phyloP scores from a whole-genome alignment of 2,888 invertebrate species.

The Sphinx pinastri region DNA sequence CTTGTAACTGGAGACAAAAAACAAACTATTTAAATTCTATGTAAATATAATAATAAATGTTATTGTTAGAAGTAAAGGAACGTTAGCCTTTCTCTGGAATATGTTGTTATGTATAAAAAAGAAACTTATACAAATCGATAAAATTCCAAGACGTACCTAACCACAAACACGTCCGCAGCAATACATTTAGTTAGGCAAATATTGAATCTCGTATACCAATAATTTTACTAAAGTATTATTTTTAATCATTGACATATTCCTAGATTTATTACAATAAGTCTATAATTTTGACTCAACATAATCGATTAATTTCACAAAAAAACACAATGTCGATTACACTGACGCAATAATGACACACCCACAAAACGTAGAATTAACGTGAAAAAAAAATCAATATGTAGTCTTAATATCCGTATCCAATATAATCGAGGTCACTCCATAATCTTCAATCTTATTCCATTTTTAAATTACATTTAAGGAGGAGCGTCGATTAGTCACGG shows the following conservation, averaged over 20 bases:
- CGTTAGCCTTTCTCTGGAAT: neutral
- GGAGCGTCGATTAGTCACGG: constrained; percentile 45
- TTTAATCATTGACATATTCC: neutral
- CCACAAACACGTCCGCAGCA: neutral
- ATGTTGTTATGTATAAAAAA: neutral
- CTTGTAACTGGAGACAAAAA: no score
- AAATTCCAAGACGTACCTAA: neutral
- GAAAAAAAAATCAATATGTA: constrained; percentile 43
- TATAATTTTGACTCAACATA: constrained; percentile 42
- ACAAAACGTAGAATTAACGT: neutral
- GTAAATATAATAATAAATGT: no score
- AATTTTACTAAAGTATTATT: neutral
- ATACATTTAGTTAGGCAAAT: neutral
- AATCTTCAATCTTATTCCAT: constrained; percentile 37
- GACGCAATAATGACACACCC: constrained; percentile 1
- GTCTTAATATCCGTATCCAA: constrained; percentile 66
- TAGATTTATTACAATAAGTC: constrained; percentile 30
- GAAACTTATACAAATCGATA: neutral
- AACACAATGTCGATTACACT: neutral
- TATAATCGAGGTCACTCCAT: constrained; percentile 51
- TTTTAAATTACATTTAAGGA: constrained; percentile 37
- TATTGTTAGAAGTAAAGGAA: no score
- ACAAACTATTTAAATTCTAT: no score
- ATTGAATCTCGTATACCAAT: neutral
- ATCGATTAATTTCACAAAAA: constrained; percentile 34